Conservation (phyloP, 2,113 vertebrate species). For the Urocitellus parryii region DNA sequence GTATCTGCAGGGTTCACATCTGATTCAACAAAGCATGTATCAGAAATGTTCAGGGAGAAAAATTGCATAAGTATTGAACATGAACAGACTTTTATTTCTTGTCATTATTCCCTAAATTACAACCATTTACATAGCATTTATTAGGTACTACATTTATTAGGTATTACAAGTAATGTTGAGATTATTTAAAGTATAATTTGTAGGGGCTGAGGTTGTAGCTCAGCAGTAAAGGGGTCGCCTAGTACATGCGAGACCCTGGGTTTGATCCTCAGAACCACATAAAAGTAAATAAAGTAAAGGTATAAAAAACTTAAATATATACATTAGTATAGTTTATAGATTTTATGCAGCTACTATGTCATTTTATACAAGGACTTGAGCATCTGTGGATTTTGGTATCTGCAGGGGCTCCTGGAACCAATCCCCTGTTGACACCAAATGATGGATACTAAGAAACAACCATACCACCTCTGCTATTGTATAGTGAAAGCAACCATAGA, state of each 20-base stretch:
- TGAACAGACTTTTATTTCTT: neutral
- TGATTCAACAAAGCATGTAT: neutral
- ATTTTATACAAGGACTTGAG: neutral
- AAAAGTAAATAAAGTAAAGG: too few species aligned
- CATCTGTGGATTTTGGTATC: neutral
- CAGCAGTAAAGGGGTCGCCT: too few species aligned
- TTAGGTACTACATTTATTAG: neutral
- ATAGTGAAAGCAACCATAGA: neutral
- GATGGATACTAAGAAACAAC: neutral
- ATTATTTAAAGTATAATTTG: neutral
- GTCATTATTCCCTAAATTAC: neutral
- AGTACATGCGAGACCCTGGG: too few species aligned
- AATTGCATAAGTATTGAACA: neutral
- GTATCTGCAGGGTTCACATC: neutral
- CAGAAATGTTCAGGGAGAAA: neutral
- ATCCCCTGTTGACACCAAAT: neutral
- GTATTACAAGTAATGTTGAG: neutral
- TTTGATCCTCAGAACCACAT: too few species aligned
- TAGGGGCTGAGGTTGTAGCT: neutral
- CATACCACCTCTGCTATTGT: neutral
- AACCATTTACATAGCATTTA: neutral
- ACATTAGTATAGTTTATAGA: too few species aligned
- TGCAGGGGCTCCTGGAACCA: neutral
- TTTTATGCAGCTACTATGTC: neutral
- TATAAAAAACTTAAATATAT: too few species aligned